Conservation (phyloP, 2,113 vertebrate genomes). For the Varanus salvator region DNA sequence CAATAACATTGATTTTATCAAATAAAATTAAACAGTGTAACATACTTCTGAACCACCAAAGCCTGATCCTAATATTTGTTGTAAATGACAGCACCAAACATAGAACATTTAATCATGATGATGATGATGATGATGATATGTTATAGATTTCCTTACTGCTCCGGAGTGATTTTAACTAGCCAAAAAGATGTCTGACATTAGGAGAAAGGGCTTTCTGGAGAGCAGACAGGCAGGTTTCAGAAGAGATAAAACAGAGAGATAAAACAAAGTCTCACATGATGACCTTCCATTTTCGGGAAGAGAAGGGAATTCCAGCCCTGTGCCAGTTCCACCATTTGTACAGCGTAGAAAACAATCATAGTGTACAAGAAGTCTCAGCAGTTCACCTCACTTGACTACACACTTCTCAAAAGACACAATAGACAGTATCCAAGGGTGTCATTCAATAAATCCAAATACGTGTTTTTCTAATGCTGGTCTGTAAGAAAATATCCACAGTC, state of each 20-base stretch:
- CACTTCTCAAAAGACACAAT: too few species aligned
- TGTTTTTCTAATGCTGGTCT: not conserved
- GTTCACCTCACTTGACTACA: too few species aligned
- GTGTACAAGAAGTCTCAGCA: not conserved
- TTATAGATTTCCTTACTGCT: not conserved
- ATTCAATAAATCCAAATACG: too few species aligned
- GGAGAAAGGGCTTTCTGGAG: not conserved
- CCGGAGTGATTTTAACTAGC: not conserved
- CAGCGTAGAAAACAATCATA: not conserved
- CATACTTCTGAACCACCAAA: not conserved
- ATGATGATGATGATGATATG: not conserved
- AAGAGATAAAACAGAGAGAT: not conserved
- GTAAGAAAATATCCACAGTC: not conserved
- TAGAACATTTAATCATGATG: not conserved
- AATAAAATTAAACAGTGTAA: not conserved
- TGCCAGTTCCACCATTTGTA: not conserved
- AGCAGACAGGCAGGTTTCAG: not conserved
- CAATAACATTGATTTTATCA: not conserved
- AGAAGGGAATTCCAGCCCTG: not conserved
- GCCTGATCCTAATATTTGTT: not conserved
- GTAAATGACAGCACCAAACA: not conserved
- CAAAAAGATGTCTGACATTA: not conserved
- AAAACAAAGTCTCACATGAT: not conserved
- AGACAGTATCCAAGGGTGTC: too few species aligned
- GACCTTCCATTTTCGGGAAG: not conserved